Evolutionary conservation across 2,797 vertebrate species (phyloP).

Genomic region (Myotis findleyi): DNA sequence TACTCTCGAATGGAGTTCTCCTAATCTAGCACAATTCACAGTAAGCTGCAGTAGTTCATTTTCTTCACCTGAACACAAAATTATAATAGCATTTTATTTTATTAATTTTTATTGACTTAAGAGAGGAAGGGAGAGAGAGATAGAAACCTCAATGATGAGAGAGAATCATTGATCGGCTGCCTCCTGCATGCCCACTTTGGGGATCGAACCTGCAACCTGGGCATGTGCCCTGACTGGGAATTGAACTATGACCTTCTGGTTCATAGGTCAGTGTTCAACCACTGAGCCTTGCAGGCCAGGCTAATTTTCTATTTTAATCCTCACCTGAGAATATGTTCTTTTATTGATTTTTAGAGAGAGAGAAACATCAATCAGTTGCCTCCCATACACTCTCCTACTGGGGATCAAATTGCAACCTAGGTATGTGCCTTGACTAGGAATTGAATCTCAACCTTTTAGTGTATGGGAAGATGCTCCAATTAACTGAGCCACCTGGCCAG

Average conservation of each 20-base stretch:
- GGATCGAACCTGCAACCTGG: too few relatives aligned
- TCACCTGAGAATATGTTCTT: not conserved
- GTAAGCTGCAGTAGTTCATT: not conserved
- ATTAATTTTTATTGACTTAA: too few relatives aligned
- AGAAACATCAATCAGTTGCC: not conserved
- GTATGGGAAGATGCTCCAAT: not conserved
- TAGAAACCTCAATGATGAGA: too few relatives aligned
- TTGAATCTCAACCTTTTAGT: not conserved
- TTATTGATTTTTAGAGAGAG: not conserved
- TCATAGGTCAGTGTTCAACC: too few relatives aligned
- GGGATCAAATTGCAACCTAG: not conserved
- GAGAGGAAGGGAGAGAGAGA: too few relatives aligned
- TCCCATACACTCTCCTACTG: not conserved
- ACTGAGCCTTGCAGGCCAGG: too few relatives aligned
- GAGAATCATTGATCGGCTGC: too few relatives aligned
- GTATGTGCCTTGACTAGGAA: not conserved
- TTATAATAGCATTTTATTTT: too few relatives aligned
- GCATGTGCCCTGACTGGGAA: too few relatives aligned
- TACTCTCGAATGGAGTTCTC: slow-evolving; percentile 12
- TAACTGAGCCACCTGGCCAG: not conserved
- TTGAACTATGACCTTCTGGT: too few relatives aligned
- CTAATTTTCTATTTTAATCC: slow-evolving; percentile 22
- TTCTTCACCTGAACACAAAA: too few relatives aligned
- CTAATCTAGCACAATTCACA: not conserved
- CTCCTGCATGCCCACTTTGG: too few relatives aligned